Conservation (phyloP, 2,888 invertebrate genomes). For the Sipha maydis region DNA sequence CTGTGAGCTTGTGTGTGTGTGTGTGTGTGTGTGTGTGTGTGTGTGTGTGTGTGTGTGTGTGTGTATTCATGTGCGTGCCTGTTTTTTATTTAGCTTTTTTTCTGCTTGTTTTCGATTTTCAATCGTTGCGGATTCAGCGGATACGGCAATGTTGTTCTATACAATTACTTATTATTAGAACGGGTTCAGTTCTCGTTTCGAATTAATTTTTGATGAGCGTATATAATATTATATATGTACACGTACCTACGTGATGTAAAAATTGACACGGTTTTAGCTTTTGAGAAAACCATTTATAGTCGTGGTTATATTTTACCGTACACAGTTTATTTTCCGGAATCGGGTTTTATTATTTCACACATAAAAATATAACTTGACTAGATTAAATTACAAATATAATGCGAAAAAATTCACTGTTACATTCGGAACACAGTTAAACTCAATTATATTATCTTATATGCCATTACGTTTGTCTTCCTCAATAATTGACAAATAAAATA, state of each 20-base stretch:
- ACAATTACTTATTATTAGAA: background rate
- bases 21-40: background rate
- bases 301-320: background rate
- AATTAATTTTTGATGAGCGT: background rate
- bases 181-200: background rate
- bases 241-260: background rate
- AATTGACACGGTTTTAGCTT: background rate
- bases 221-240: background rate
- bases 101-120: constrained; percentile 4
- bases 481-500: too few species aligned
- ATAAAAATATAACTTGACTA: background rate
- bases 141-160: background rate
- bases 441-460: too few species aligned
- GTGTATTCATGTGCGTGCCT: background rate
- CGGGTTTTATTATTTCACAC: background rate
- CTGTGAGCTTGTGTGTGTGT: constrained; percentile 2
- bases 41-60: background rate
- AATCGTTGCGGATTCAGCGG: background rate
- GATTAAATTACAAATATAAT: background rate
- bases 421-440: too few species aligned
- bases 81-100: background rate
- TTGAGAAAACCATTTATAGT: background rate
- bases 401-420: background rate
- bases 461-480: too few species aligned
- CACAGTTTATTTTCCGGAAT: background rate